phyloP scores from a whole-genome alignment of 1,140 invertebrate species.

The Pseudomyrmex flavicornis region DNA sequence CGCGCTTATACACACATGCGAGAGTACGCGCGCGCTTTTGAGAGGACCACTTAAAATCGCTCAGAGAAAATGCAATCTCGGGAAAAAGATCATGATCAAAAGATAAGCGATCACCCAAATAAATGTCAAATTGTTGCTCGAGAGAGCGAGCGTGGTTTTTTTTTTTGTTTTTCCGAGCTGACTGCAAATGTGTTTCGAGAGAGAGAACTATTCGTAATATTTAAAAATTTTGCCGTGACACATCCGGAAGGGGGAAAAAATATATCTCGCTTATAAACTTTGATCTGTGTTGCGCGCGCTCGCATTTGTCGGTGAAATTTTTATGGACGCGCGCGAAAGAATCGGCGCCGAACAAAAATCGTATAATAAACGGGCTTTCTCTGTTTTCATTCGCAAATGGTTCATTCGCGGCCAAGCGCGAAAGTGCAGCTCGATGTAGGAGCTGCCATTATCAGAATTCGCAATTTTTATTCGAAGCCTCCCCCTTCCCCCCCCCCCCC shows the following conservation, averaged over 20 bases:
- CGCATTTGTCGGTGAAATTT: neutral
- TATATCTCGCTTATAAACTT: too few relatives aligned
- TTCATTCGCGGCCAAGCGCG: neutral
- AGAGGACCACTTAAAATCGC: neutral
- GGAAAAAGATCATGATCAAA: neutral
- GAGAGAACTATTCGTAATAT: too few relatives aligned
- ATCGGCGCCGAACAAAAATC: too few relatives aligned
- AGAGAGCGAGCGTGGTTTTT: neutral
- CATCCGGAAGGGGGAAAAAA: too few relatives aligned
- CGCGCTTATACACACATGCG: conserved; percentile 3
- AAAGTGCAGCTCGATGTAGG: conserved; percentile 41
- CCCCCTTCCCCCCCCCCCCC: too few relatives aligned
- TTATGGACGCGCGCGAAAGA: neutral
- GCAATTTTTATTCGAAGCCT: conserved; percentile 37
- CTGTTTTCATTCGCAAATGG: neutral
- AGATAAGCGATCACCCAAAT: neutral
- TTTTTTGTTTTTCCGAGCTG: too few relatives aligned
- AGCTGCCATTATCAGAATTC: conserved; percentile 18
- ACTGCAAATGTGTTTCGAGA: too few relatives aligned
- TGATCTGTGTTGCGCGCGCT: too few relatives aligned
- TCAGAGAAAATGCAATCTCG: neutral
- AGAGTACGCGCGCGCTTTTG: neutral
- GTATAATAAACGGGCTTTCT: neutral
- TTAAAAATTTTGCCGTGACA: too few relatives aligned
- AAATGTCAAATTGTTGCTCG: neutral